Conservation (phyloP, 2,113 vertebrate genomes). For the Clarias magur region DNA sequence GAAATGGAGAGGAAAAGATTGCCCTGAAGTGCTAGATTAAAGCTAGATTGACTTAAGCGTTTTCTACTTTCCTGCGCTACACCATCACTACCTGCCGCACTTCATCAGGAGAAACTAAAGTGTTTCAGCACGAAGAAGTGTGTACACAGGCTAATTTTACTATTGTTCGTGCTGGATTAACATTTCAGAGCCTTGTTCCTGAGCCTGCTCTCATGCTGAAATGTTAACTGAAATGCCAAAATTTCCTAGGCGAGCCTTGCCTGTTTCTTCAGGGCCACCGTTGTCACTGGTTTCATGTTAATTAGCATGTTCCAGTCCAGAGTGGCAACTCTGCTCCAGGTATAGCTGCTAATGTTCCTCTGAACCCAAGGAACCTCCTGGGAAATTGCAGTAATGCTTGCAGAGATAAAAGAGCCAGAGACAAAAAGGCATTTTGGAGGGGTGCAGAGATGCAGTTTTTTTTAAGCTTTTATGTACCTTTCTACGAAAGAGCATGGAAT, state of each 20-base stretch:
- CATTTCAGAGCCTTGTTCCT: background rate
- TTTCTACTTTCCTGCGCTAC: background rate
- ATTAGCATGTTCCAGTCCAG: conserved; percentile 12
- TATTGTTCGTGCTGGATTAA: background rate
- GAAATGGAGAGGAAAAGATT: background rate
- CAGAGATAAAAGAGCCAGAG: conserved; percentile 29
- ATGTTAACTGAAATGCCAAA: background rate
- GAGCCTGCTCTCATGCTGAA: background rate
- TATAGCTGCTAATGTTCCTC: conserved; percentile 8
- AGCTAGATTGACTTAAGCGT: background rate
- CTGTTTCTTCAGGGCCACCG: background rate
- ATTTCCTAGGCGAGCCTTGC: background rate
- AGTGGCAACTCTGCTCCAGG: conserved; percentile 13
- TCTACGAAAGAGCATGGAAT: background rate
- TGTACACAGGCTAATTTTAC: background rate
- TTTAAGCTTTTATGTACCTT: conserved; percentile 4
- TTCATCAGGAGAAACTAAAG: background rate
- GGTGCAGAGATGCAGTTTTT: background rate
- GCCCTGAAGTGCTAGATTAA: conserved; percentile 10
- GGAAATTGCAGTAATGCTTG: conserved; percentile 20
- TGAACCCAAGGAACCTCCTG: background rate
- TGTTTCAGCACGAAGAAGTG: no score
- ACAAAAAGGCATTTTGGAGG: background rate
- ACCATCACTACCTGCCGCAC: background rate
- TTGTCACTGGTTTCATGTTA: background rate